These are phyloP conservation scores for Polypterus senegalus DNA, from an alignment of 2,113 vertebrate species.

Conservation along the genomic window DNA sequence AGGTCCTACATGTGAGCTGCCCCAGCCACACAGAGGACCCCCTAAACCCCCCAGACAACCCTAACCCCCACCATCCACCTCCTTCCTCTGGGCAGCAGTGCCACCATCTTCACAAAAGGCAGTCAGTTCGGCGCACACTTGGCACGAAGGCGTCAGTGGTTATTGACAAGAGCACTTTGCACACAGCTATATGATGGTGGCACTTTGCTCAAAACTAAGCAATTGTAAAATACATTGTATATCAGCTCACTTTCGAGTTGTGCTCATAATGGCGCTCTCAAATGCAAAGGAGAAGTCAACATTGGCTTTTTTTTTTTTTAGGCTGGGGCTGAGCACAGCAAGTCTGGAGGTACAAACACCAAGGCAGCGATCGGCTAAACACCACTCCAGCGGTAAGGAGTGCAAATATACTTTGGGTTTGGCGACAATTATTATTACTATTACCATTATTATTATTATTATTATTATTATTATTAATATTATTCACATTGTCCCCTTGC, in stretches of 20 bases:
- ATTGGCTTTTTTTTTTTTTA: slow-evolving; percentile 17
- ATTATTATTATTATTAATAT: too few species aligned
- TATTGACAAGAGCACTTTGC: slow-evolving; percentile 27
- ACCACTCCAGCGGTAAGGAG: too few species aligned
- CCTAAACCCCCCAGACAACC: slow-evolving; percentile 9
- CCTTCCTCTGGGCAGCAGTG: too few species aligned
- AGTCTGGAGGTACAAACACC: not conserved
- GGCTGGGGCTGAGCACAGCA: slow-evolving; percentile 13
- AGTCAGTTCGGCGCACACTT: too few species aligned
- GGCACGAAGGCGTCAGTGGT: slow-evolving; percentile 23
- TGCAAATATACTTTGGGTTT: too few species aligned
- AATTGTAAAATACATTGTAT: not conserved
- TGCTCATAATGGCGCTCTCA: slow-evolving; percentile 19
- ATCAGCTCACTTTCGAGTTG: not conserved
- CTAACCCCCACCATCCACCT: too few species aligned
- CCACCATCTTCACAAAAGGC: too few species aligned
- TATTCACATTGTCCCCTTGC: too few species aligned
- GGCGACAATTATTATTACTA: too few species aligned
- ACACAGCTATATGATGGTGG: slow-evolving; percentile 36
- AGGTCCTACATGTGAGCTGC: slow-evolving; percentile 16
- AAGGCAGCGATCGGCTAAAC: too few species aligned
- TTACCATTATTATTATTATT: too few species aligned
- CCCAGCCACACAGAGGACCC: slow-evolving; percentile 14
- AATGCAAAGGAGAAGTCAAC: slow-evolving; percentile 22
- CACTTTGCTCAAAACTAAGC: slow-evolving; percentile 43